phyloP scores from a whole-genome alignment of 1,140 invertebrate genomes.

The Stenopsyche tienmushanensis region DNA sequence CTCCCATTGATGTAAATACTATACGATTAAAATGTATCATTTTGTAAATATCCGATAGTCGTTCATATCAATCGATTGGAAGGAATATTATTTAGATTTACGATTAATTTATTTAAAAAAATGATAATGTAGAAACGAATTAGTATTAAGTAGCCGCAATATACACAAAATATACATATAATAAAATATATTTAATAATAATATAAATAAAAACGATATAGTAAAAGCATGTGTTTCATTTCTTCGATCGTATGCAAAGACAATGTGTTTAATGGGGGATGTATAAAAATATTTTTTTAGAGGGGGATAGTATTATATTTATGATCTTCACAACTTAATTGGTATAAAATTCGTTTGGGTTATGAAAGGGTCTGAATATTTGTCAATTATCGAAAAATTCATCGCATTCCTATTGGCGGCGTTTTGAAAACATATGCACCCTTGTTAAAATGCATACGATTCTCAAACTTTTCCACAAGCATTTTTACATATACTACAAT shows the following conservation, averaged over 20 bases:
- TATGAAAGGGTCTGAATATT: slow-evolving; percentile 10
- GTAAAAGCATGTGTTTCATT: slow-evolving; percentile 7
- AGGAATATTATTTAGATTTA: slow-evolving; percentile 6
- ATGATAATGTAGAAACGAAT: slow-evolving; percentile 15
- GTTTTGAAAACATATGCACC: slow-evolving; percentile 11
- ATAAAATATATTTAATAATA: slow-evolving; percentile 26
- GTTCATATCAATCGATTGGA: slow-evolving; percentile 7
- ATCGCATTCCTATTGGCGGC: slow-evolving; percentile 24
- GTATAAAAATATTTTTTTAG: background rate
- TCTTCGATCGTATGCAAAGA: background rate
- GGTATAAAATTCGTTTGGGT: slow-evolving; percentile 21
- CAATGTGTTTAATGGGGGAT: background rate
- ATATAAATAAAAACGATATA: slow-evolving; percentile 18
- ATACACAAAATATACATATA: slow-evolving; percentile 23
- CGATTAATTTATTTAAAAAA: slow-evolving; percentile 5
- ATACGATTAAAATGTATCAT: too few relatives aligned
- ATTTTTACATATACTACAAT: too few relatives aligned
- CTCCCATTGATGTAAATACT: slow-evolving; percentile 5
- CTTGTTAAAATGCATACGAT: background rate
- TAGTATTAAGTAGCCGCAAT: slow-evolving; percentile 25
- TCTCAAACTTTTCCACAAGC: too few relatives aligned
- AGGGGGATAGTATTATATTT: slow-evolving; percentile 13
- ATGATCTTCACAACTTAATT: slow-evolving; percentile 25
- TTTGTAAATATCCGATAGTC: background rate
- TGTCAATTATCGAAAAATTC: slow-evolving; percentile 33